A percentile compares a stretch with the other conserved stretches of the same genome.
Evolutionary conservation across 2,888 invertebrate genomes (phyloP).

Genomic region (Luperina testacea): DNA sequence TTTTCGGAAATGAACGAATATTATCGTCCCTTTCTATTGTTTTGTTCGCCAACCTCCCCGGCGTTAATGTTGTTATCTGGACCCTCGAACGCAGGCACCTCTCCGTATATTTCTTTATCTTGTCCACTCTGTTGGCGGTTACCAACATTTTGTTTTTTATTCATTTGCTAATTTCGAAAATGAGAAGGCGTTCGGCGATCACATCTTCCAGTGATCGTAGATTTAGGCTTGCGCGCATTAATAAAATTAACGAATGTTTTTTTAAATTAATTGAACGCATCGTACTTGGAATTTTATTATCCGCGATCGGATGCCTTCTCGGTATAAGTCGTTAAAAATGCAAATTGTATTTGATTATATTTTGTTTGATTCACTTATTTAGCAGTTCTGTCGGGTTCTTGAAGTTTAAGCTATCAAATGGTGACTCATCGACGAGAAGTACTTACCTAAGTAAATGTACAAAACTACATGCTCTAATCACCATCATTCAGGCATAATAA

Average conservation of each 20-base stretch:
- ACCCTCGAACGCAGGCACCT: constrained; percentile 89
- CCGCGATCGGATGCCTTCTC: constrained; percentile 80
- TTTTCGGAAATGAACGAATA: constrained; percentile 59
- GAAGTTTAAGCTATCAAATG: constrained; percentile 30
- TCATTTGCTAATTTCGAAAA: constrained; percentile 90
- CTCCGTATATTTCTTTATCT: constrained; percentile 90
- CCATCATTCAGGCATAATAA: constrained; percentile 47
- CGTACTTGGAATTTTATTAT: constrained; percentile 84
- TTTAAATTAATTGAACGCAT: constrained; percentile 88
- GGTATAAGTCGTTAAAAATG: constrained; percentile 70
- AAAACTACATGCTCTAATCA: constrained; percentile 45
- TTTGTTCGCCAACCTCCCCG: constrained; percentile 85
- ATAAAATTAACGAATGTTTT: constrained; percentile 89
- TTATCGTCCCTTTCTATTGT: constrained; percentile 84
- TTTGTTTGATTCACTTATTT: constrained; percentile 55
- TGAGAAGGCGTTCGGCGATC: constrained; percentile 87
- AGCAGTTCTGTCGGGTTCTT: constrained; percentile 11
- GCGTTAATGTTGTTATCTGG: constrained; percentile 90
- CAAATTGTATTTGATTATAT: constrained; percentile 51
- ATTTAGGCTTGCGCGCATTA: constrained; percentile 86
- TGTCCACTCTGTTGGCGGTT: constrained; percentile 88
- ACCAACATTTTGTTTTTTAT: constrained; percentile 83
- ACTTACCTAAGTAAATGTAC: not conserved
- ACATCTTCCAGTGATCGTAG: constrained; percentile 86
- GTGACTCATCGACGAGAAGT: constrained; percentile 38